phyloP scores from a whole-genome alignment of 2,113 vertebrate species.

The Carassius carassius region DNA sequence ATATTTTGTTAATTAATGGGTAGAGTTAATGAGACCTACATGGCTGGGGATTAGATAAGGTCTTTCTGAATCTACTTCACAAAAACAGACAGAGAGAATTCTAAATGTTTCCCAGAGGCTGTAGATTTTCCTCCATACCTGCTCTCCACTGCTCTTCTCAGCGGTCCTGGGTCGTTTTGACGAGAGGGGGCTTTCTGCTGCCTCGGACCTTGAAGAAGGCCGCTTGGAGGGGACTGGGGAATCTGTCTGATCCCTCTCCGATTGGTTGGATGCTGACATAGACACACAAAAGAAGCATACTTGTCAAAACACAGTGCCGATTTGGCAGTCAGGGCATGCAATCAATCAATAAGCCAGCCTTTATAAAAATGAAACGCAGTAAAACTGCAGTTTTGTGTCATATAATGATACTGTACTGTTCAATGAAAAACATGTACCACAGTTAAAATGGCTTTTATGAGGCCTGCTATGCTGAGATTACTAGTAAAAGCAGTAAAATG shows the following conservation, averaged over 20 bases:
- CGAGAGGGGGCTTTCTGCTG: slow-evolving; percentile 83
- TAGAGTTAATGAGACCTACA: slow-evolving; percentile 63
- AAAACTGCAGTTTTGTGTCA: neutral
- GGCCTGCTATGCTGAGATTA: neutral
- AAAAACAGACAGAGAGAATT: slow-evolving; percentile 3
- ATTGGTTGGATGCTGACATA: slow-evolving; percentile 78
- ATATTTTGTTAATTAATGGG: slow-evolving; percentile 61
- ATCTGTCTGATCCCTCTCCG: slow-evolving; percentile 87
- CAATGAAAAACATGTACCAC: neutral
- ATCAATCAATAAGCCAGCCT: slow-evolving; percentile 59
- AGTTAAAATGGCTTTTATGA: slow-evolving; percentile 2
- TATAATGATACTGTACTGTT: neutral
- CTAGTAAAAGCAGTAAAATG: neutral
- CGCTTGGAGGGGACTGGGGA: slow-evolving; percentile 85
- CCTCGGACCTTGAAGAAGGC: slow-evolving; percentile 80
- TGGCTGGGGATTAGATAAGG: slow-evolving; percentile 55
- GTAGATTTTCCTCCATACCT: slow-evolving; percentile 78
- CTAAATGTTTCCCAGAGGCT: neutral
- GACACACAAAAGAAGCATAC: slow-evolving; percentile 47
- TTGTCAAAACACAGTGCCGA: slow-evolving; percentile 60
- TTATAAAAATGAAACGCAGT: slow-evolving; percentile 9
- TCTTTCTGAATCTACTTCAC: neutral
- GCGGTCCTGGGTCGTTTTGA: slow-evolving; percentile 88
- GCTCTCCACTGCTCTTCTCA: slow-evolving; percentile 88
- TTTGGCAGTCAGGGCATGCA: slow-evolving; percentile 52